These are phyloP conservation scores for Branchinecta sandiegonensis DNA, from an alignment of 2,888 invertebrate species.

Conservation along the genomic window DNA sequence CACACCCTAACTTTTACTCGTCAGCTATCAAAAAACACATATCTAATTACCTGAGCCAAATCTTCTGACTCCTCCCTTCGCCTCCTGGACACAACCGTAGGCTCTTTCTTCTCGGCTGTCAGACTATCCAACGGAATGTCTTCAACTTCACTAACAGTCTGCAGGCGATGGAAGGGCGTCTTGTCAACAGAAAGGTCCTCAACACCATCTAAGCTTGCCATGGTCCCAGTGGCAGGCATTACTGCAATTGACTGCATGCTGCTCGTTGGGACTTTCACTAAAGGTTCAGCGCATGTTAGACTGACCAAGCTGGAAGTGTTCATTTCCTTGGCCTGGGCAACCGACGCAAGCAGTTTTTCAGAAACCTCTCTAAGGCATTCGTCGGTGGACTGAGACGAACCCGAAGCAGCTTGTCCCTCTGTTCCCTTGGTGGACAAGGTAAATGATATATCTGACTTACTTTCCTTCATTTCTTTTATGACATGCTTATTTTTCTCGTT, in stretches of 20 bases:
- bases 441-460: not conserved
- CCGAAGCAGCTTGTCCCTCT: not conserved
- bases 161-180: constrained; percentile 23
- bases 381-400: not conserved
- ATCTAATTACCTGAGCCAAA: too few relatives aligned
- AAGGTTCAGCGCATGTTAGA: not conserved
- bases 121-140: constrained; percentile 24
- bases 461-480: constrained; percentile 18
- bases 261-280: not conserved
- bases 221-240: constrained; percentile 14
- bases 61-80: too few relatives aligned
- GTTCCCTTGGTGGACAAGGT: not conserved
- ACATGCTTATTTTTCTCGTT: not conserved
- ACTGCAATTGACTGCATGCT: constrained; percentile 1
- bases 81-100: not conserved
- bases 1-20: too few relatives aligned
- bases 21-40: too few relatives aligned
- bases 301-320: constrained; percentile 1
- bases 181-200: constrained; percentile 27
- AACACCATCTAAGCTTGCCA: constrained; percentile 26
- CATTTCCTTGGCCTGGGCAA: not conserved
- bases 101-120: not conserved
- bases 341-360: not conserved
- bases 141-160: constrained; percentile 27
- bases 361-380: not conserved